A percentile compares a stretch with the other conserved stretches of the same genome.
These are phyloP conservation scores for Dryobates pubescens DNA, from an alignment of 2,797 vertebrate genomes.

Conservation along the genomic window DNA sequence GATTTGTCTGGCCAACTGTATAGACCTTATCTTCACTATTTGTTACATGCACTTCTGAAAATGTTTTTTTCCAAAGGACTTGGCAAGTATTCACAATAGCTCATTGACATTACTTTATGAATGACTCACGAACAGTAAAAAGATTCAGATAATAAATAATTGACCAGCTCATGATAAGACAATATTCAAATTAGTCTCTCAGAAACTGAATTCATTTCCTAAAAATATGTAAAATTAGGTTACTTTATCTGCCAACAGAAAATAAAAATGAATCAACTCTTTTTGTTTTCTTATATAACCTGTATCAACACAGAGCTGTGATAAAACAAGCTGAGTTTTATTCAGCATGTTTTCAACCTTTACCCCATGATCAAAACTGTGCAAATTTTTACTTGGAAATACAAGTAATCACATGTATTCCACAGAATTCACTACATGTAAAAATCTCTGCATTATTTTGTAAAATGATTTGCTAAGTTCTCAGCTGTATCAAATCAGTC, in stretches of 20 bases:
- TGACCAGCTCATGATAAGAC: slow-evolving; percentile 57
- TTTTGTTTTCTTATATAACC: not conserved
- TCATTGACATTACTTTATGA: slow-evolving; percentile 41
- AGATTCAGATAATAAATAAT: slow-evolving; percentile 44
- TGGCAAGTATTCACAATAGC: slow-evolving; percentile 2
- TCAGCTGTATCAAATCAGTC: not conserved
- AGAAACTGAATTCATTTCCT: not conserved
- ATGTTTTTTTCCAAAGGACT: not conserved
- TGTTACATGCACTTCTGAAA: not conserved
- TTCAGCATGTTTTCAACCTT: not conserved
- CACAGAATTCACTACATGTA: not conserved
- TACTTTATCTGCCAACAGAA: not conserved
- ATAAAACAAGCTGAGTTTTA: not conserved
- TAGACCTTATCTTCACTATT: not conserved
- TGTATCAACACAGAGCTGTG: not conserved
- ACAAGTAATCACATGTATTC: not conserved
- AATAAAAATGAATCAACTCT: not conserved
- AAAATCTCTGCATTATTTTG: not conserved
- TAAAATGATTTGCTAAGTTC: not conserved
- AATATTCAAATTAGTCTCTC: not conserved
- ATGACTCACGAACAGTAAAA: slow-evolving; percentile 70
- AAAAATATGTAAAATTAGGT: not conserved
- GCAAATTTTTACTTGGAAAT: not conserved
- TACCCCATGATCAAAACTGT: not conserved
- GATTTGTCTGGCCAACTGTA: not conserved